phyloP scores from a whole-genome alignment of 2,113 vertebrate species.

The Daubentonia madagascariensis region DNA sequence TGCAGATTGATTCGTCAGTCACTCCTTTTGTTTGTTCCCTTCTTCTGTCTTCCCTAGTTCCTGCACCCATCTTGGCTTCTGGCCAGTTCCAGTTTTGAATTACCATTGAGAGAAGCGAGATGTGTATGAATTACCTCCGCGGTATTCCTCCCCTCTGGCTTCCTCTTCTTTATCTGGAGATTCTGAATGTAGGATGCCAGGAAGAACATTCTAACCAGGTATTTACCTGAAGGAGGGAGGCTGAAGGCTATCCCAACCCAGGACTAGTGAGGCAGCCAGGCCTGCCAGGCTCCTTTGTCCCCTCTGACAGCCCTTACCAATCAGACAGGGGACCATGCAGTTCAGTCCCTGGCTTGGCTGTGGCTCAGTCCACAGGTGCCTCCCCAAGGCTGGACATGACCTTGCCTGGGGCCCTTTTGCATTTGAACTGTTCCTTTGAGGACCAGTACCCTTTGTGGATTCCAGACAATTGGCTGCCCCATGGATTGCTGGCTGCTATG shows the following conservation, averaged over 20 bases:
- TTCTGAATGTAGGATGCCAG: background rate
- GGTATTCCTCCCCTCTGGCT: background rate
- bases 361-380: background rate
- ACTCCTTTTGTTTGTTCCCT: background rate
- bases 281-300: background rate
- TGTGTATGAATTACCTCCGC: background rate
- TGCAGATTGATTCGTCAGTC: background rate
- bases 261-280: background rate
- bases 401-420: background rate
- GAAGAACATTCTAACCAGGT: background rate
- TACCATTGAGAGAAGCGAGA: background rate
- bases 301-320: background rate
- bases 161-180: background rate
- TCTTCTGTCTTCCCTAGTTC: background rate
- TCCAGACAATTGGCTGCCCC: background rate
- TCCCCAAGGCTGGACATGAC: background rate
- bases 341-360: background rate
- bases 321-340: background rate
- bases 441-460: background rate
- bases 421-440: background rate
- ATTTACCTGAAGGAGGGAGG: background rate
- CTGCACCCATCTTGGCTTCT: background rate
- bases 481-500: background rate
- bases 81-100: background rate
- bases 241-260: background rate